Evolutionary conservation across 2,113 vertebrate genomes (phyloP).

Genomic region (Thymallus thymallus): DNA sequence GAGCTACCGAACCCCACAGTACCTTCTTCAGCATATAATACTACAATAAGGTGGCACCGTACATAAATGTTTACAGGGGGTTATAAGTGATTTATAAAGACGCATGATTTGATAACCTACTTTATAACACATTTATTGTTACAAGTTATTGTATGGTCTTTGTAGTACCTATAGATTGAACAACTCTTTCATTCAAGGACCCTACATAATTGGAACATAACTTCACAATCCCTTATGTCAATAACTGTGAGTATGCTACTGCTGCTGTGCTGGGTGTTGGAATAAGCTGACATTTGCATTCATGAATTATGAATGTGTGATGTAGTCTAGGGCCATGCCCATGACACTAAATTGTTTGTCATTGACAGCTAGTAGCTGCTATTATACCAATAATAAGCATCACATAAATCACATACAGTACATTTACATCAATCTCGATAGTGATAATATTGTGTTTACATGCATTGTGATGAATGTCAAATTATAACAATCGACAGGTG

Average conservation of each 20-base stretch:
- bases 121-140: neutral
- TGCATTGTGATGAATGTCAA: too few species aligned
- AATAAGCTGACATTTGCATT: neutral
- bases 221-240: neutral
- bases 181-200: too few species aligned
- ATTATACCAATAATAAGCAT: too few species aligned
- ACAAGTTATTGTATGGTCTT: neutral
- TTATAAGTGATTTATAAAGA: neutral
- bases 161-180: neutral
- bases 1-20: neutral
- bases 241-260: neutral
- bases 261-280: neutral
- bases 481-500: neutral
- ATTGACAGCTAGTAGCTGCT: too few species aligned
- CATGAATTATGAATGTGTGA: neutral
- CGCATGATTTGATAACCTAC: neutral
- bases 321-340: neutral
- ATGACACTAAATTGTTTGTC: neutral
- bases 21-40: neutral
- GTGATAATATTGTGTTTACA: too few species aligned
- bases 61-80: neutral
- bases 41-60: neutral
- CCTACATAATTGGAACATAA: neutral
- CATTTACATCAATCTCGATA: too few species aligned
- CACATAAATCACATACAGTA: too few species aligned